Evolutionary conservation across 2,797 vertebrate genomes (phyloP).

Genomic region (Helostoma temminkii): DNA sequence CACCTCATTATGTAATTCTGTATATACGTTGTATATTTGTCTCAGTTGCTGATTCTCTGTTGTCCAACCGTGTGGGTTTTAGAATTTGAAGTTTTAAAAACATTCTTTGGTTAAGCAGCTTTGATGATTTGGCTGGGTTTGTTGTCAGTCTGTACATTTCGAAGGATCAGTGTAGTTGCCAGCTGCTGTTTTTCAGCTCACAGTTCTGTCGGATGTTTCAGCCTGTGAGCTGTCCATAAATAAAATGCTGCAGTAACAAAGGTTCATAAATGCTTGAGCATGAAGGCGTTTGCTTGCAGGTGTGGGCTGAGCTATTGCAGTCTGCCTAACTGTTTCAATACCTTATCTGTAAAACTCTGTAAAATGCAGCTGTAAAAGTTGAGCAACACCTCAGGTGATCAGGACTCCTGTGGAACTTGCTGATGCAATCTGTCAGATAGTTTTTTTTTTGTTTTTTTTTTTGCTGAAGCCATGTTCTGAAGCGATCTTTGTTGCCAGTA

Average conservation of each 20-base stretch:
- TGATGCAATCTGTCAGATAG: constrained; percentile 2
- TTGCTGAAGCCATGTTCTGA: not conserved
- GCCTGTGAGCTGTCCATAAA: constrained; percentile 31
- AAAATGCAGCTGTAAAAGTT: not conserved
- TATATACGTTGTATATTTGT: constrained; percentile 51
- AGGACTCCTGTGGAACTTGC: not conserved
- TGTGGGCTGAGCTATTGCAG: constrained; percentile 4
- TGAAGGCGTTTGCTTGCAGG: constrained; percentile 21
- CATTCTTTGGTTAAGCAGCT: constrained; percentile 45
- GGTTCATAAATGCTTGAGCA: constrained; percentile 36
- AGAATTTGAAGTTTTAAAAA: constrained; percentile 51
- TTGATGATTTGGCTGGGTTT: constrained; percentile 37
- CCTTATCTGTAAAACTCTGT: constrained; percentile 7
- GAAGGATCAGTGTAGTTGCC: constrained; percentile 48
- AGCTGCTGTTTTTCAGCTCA: constrained; percentile 43
- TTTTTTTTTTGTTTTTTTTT: not conserved
- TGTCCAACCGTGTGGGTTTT: constrained; percentile 29
- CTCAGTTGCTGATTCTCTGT: constrained; percentile 31
- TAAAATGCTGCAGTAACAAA: constrained; percentile 29
- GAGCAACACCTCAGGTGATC: not conserved
- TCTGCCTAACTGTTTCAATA: constrained; percentile 12
- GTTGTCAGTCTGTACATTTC: constrained; percentile 33
- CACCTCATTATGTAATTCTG: constrained; percentile 9
- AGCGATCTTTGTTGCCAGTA: not conserved
- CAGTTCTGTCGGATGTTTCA: constrained; percentile 30